phyloP scores from a whole-genome alignment of 2,888 invertebrate genomes.

The Hydriomena furcata region DNA sequence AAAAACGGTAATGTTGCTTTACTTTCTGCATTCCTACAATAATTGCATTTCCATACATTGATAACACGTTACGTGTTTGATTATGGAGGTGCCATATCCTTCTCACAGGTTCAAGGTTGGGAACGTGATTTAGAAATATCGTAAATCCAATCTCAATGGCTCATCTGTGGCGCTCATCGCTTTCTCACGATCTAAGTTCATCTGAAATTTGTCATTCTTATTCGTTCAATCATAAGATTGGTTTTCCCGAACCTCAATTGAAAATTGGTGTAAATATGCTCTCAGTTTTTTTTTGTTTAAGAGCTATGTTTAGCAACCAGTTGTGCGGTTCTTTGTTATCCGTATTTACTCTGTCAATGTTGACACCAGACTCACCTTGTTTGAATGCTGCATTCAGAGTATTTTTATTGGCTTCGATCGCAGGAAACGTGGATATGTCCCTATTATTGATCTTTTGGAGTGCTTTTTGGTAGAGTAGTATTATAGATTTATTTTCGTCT shows the following conservation, averaged over 20 bases:
- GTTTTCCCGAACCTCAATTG: conserved; percentile 41
- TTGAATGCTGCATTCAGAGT: conserved; percentile 45
- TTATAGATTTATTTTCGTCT: background rate
- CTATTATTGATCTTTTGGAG: conserved; percentile 13
- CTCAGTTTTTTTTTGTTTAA: conserved; percentile 69
- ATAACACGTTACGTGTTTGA: conserved; percentile 6
- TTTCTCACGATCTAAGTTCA: conserved; percentile 67
- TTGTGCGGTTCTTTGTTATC: conserved; percentile 76
- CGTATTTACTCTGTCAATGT: conserved; percentile 68
- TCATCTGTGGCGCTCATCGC: conserved; percentile 62
- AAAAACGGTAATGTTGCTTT: background rate
- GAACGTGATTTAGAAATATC: conserved; percentile 76
- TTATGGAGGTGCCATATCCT: conserved; percentile 65
- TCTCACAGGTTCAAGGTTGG: conserved; percentile 74
- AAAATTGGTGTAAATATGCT: conserved; percentile 42
- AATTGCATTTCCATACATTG: background rate
- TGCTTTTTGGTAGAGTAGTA: background rate
- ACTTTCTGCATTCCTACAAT: background rate
- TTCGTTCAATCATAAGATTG: conserved; percentile 37
- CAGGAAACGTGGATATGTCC: conserved; percentile 25
- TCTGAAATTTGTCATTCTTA: conserved; percentile 37
- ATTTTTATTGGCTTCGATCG: conserved; percentile 27
- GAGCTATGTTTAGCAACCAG: conserved; percentile 69
- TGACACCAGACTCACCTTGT: conserved; percentile 55
- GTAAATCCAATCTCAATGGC: conserved; percentile 73